These are phyloP conservation scores for Saccostrea echinata DNA, from an alignment of 1,140 invertebrate genomes.

Conservation along the genomic window DNA sequence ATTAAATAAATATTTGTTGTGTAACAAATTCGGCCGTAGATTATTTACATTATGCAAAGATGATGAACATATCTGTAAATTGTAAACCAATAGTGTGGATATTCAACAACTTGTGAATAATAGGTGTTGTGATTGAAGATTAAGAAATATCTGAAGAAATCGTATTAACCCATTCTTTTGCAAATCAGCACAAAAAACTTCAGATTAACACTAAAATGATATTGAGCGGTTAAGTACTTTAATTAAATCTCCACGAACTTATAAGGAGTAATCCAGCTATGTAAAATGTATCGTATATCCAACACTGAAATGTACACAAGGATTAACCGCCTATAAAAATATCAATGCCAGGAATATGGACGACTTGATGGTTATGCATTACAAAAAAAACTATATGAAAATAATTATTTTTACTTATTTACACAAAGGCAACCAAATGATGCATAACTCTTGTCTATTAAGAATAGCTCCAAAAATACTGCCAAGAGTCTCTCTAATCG, in stretches of 20 bases:
- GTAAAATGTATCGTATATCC: neutral
- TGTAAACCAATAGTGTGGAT: neutral
- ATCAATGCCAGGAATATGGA: neutral
- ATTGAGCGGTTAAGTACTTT: slow-evolving; percentile 4
- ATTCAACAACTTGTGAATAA: neutral
- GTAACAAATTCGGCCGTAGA: neutral
- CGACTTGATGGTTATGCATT: neutral
- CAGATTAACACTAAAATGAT: neutral
- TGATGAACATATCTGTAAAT: neutral
- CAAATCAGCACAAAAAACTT: neutral
- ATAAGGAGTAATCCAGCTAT: neutral
- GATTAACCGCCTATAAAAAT: slow-evolving; percentile 20
- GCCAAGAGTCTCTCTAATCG: neutral
- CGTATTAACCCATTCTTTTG: slow-evolving; percentile 17
- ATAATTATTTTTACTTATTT: neutral
- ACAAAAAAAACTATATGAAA: neutral
- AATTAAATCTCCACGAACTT: slow-evolving; percentile 4
- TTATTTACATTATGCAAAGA: neutral
- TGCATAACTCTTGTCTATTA: neutral
- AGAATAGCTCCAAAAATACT: neutral
- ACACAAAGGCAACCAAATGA: neutral
- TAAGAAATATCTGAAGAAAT: neutral
- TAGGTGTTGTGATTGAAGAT: neutral
- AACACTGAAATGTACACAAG: neutral
- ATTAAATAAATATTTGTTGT: no score